Conservation (phyloP, 2,888 invertebrate species). For the Griposia aprilina region DNA sequence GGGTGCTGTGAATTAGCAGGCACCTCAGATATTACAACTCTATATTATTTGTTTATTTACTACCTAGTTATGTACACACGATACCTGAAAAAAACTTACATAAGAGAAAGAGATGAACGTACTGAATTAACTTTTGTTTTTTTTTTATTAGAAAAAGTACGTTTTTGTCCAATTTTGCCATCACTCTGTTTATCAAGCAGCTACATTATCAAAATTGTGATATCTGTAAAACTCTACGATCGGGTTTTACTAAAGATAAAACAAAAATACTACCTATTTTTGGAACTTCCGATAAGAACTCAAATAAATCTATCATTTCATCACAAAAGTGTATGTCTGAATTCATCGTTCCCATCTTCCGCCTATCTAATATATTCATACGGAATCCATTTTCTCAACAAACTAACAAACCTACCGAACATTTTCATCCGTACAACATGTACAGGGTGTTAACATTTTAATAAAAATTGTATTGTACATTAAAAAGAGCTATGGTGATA, state of each 20-base stretch:
- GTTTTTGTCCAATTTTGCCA: background rate
- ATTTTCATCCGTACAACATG: slow-evolving; percentile 19
- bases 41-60: background rate
- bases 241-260: background rate
- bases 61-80: background rate
- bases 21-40: background rate
- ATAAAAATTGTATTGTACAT: slow-evolving; percentile 61
- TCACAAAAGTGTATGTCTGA: slow-evolving; percentile 26
- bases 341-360: slow-evolving; percentile 46
- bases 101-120: background rate
- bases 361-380: slow-evolving; percentile 42
- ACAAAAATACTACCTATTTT: background rate
- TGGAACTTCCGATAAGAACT: background rate
- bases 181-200: too few relatives aligned
- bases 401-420: slow-evolving; percentile 39
- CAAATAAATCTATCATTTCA: slow-evolving; percentile 20
- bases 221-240: background rate
- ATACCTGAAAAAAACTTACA: background rate
- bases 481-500: slow-evolving; percentile 51
- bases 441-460: slow-evolving; percentile 26
- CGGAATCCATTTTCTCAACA: slow-evolving; percentile 2
- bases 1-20: background rate
- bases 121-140: background rate
- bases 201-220: background rate
- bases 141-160: too few relatives aligned